phyloP scores from a whole-genome alignment of 1,140 invertebrate genomes.

The Leptoteleia sp. region DNA sequence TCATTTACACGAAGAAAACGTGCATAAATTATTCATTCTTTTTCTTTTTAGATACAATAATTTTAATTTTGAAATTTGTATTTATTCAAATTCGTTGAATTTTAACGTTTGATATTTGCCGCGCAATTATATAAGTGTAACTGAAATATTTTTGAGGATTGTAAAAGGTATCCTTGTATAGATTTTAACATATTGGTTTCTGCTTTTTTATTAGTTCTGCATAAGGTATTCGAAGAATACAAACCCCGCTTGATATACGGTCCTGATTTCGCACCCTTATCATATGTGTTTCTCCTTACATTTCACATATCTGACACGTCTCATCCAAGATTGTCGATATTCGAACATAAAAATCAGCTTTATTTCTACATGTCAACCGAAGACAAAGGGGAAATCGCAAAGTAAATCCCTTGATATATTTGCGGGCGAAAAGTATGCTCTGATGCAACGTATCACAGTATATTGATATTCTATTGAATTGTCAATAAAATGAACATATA shows the following conservation, averaged over 20 bases:
- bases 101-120: too few relatives aligned
- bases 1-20: too few relatives aligned
- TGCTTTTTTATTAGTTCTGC: too few relatives aligned
- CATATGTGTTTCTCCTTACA: conserved; percentile 72
- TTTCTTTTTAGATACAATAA: too few relatives aligned
- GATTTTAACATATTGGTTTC: too few relatives aligned
- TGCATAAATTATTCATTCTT: too few relatives aligned
- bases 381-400: conserved; percentile 68
- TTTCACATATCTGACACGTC: conserved; percentile 73
- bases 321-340: conserved; percentile 77
- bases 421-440: conserved; percentile 64
- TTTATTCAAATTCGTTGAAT: too few relatives aligned
- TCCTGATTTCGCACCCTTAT: conserved; percentile 73
- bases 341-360: conserved; percentile 82
- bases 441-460: conserved; percentile 44
- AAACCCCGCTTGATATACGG: conserved; percentile 33
- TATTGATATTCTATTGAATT: conserved; percentile 65
- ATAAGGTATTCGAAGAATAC: neutral
- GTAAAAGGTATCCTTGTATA: too few relatives aligned
- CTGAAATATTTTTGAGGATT: too few relatives aligned
- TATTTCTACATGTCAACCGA: conserved; percentile 74
- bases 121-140: too few relatives aligned
- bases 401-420: conserved; percentile 68
- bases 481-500: conserved; percentile 53
- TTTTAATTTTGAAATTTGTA: too few relatives aligned